phyloP scores from a whole-genome alignment of 2,113 vertebrate species.

The Nettapus auritus region DNA sequence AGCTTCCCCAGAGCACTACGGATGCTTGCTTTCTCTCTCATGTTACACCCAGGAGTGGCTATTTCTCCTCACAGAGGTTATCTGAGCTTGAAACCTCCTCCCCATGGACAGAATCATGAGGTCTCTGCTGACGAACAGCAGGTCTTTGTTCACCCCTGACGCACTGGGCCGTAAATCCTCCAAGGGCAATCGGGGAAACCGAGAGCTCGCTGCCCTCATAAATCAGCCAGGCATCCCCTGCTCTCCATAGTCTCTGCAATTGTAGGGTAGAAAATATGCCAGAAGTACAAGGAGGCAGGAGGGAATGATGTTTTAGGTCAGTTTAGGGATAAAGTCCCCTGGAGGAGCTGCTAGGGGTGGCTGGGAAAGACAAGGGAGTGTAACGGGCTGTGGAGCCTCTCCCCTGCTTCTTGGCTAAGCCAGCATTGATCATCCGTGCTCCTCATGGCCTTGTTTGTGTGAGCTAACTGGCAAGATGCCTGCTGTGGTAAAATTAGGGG shows the following conservation, averaged over 20 bases:
- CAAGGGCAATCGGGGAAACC: conserved; percentile 35
- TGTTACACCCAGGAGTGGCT: conserved; percentile 19
- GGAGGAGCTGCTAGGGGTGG: not conserved
- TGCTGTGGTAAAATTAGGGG: not conserved
- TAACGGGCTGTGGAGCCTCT: not conserved
- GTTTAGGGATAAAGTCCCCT: not conserved
- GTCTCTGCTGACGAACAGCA: conserved; percentile 61
- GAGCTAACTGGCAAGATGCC: not conserved
- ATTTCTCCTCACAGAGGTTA: conserved; percentile 48
- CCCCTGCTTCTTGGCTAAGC: not conserved
- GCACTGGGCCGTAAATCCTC: conserved; percentile 47
- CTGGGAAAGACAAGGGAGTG: not conserved
- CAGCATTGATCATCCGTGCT: not conserved
- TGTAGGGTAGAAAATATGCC: not conserved
- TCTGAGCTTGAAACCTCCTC: conserved; percentile 41
- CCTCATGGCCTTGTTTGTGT: not conserved
- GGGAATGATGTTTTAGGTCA: not conserved
- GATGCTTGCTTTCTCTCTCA: not conserved
- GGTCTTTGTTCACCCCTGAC: conserved; percentile 46
- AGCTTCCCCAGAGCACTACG: conserved; percentile 9
- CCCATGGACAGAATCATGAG: not conserved
- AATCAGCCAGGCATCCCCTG: not conserved
- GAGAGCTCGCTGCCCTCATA: conserved; percentile 25
- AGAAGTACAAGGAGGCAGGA: not conserved
- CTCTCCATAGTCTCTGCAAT: not conserved